phyloP scores from a whole-genome alignment of 1,140 invertebrate genomes.

The Metopolophium dirhodum region DNA sequence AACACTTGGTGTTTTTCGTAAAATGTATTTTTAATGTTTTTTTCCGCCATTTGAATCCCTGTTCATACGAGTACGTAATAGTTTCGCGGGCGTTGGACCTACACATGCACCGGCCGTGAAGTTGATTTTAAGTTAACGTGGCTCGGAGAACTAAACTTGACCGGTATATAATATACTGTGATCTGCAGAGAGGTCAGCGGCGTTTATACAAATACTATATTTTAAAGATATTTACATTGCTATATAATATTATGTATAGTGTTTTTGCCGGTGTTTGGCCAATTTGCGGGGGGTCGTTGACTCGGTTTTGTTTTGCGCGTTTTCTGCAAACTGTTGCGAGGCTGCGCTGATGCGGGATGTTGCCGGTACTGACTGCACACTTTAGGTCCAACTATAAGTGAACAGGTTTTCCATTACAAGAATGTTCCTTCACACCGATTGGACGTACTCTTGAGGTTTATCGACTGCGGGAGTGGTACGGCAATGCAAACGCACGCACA shows the following conservation, averaged over 20 bases:
- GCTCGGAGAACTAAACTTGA: not conserved
- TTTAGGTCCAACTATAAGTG: not conserved
- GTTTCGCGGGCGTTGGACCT: too few relatives aligned
- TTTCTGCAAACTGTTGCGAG: not conserved
- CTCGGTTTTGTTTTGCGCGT: not conserved
- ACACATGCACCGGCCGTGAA: not conserved
- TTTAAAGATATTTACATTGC: too few relatives aligned
- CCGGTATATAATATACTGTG: too few relatives aligned
- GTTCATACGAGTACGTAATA: not conserved
- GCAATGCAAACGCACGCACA: too few relatives aligned
- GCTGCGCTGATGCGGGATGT: not conserved
- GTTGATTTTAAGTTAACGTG: not conserved
- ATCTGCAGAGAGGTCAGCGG: not conserved
- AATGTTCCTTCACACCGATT: not conserved
- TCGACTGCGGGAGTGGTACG: not conserved
- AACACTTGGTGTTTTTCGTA: too few relatives aligned
- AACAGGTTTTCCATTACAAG: not conserved
- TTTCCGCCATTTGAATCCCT: not conserved
- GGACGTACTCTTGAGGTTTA: not conserved
- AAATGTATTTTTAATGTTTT: not conserved
- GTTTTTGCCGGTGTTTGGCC: not conserved
- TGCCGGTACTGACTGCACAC: too few relatives aligned
- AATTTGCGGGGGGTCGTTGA: not conserved
- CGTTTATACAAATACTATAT: not conserved
- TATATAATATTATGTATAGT: not conserved